Base-by-base conservation (phyloP, 2,888 invertebrate genomes). In the Yponomeuta cagnagella region DNA sequence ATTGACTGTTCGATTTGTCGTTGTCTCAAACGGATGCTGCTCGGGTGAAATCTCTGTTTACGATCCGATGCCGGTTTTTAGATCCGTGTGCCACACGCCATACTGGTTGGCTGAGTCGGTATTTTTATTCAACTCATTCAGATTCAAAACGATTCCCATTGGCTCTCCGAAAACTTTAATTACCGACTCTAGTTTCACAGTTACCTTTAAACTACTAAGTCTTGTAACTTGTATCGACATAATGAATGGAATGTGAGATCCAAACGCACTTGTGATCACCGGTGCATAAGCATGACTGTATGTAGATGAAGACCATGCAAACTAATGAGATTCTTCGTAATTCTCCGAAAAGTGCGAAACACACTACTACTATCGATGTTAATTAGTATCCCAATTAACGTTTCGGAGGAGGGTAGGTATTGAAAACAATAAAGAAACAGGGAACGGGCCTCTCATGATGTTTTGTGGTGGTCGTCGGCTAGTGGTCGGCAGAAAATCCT, bases 11-110 rank as follows among this genome's bases (percentile, higher is more conserved):
- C 52, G 52, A 58, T 58, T 15, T 12, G 52, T 58, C 52, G 52
- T 58, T 63, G 64, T 48, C 52, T 31, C 68, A 74, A 75, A 77
- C 82, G 81, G 82, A 85, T 82, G 82, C 80, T 79, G 79, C 71
- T 73, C 52, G 52, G 76, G 83, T 84, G 86, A 87, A 85, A 87
- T 82, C 43, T 70, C 79, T 78, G 77, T 77, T 76, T 75, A 74
- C 74, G 75, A 69, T 58, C 63, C 69, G 75, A 73, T 70, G 72
- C 76, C 74, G 76, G 77, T 73, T 75, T 76, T 74, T 74, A 74
- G 72, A 70, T 68, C 68, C 72, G 72, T 68, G 64, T 70, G 52
- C 68, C 67, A 71, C 72, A 23, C 37, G 63, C 63, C 2, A 58
- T 37, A 52, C 68, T 31, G n/a, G 15, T 43, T 15, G 30, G 12